A percentile compares a stretch with the other conserved stretches of the same genome.
Evolutionary conservation across 2,888 invertebrate genomes (phyloP).

Genomic region (Opisthograptis luteolata): DNA sequence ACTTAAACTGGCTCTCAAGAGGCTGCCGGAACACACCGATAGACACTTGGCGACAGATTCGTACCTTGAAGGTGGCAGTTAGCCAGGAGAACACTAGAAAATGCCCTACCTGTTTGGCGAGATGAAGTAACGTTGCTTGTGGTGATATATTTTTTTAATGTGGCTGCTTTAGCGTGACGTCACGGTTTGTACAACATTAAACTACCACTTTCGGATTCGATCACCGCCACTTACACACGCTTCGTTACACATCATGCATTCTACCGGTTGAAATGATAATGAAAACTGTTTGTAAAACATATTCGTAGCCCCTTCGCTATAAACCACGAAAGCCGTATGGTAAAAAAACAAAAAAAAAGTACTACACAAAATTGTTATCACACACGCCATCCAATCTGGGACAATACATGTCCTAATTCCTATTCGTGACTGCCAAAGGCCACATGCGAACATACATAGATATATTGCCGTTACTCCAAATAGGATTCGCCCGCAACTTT

Average conservation of each 20-base stretch:
- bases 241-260: not conserved
- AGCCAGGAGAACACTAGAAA: too few relatives aligned
- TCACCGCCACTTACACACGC: slow-evolving; percentile 1
- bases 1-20: too few relatives aligned
- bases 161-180: not conserved
- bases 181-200: not conserved
- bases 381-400: slow-evolving; percentile 6
- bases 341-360: not conserved
- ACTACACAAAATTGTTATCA: slow-evolving; percentile 9
- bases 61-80: too few relatives aligned
- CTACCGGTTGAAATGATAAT: not conserved
- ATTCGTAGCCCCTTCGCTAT: not conserved
- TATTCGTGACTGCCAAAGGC: slow-evolving; percentile 2
- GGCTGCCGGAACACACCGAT: too few relatives aligned
- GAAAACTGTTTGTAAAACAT: not conserved
- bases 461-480: not conserved
- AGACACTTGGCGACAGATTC: too few relatives aligned
- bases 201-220: slow-evolving; percentile 14
- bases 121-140: not conserved
- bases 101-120: too few relatives aligned
- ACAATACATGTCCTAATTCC: not conserved
- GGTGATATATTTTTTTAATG: not conserved
- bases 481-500: not conserved
- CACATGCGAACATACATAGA: not conserved
- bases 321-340: not conserved